Base-by-base conservation (phyloP, 2,113 vertebrate species). In the Semicossyphus pulcher region DNA sequence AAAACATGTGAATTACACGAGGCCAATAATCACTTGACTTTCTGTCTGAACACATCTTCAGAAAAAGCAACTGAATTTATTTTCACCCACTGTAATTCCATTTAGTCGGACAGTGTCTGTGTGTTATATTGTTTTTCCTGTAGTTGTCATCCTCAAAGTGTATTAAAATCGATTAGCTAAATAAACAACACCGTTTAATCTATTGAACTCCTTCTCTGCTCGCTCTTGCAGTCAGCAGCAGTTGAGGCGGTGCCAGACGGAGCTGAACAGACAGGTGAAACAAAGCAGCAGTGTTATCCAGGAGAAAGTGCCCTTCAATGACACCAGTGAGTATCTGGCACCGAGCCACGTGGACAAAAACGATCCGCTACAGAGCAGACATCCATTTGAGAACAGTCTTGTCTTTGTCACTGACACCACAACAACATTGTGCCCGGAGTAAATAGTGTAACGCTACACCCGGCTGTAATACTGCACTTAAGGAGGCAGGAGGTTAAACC, bases 271-370 rank as follows among this genome's bases (percentile, higher is more conserved):
- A 82, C 95, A 96, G 92, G 92, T 99, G 92, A 97, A 97, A 80
- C 96, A 98, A 77, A 97, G 96, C 91, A 94, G 96, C 72, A 95
- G 94, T 79, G 93, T 99, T 81, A 98, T 99, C 90, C 96, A 91
- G 94, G 98, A 99, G 91, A 99, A 99, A 95, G 95, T 99, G 88
- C 96, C 97, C 93, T 99, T 99, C 91, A 99, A 99, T 86, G 98
- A 99, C 91, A 98, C 97, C 92, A 96, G 98, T 99, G 92, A 84
- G 97, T 96, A 89, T 92, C 47, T 36, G 69, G 36, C 41, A 20
- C 10, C 28, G 34, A 72, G 58, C 67, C 70, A 31, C 37, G 7
- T 7, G 12, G 6, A 21, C 16, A 44, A 37, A 80, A 41, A 28
- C 5, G 21, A 51, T 37, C 57, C 29, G 61, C 47, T 21, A 15